These are phyloP conservation scores for Choristoneura fumiferana DNA, from an alignment of 1,140 invertebrate genomes.

Conservation along the genomic window DNA sequence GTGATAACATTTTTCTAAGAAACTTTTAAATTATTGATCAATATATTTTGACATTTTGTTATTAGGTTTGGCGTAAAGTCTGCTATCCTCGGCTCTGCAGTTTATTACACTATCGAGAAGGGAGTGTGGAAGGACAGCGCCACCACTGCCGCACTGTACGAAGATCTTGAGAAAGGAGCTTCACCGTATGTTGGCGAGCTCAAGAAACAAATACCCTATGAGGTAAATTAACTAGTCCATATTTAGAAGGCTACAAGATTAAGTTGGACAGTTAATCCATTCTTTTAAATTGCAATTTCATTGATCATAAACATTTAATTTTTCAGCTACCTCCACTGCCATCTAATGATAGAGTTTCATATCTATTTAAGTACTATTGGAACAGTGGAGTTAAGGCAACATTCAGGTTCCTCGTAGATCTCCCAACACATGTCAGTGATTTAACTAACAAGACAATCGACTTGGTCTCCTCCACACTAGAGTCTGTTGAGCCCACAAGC, in stretches of 20 bases:
- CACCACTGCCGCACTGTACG: slow-evolving; percentile 71
- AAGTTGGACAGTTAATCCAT: no score
- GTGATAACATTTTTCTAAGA: not conserved
- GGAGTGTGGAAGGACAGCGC: slow-evolving; percentile 79
- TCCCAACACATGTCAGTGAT: slow-evolving; percentile 69
- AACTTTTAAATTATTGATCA: not conserved
- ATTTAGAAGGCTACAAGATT: not conserved
- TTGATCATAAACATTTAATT: no score
- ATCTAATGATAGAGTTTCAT: slow-evolving; percentile 71
- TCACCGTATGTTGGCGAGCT: slow-evolving; percentile 78
- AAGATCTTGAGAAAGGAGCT: slow-evolving; percentile 71
- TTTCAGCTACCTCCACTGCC: slow-evolving; percentile 79
- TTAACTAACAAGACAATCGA: slow-evolving; percentile 57
- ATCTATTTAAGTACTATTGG: slow-evolving; percentile 78
- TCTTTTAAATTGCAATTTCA: no score
- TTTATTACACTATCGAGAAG: slow-evolving; percentile 78
- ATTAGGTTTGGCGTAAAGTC: slow-evolving; percentile 78
- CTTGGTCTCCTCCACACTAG: slow-evolving; percentile 48
- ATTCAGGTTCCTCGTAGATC: slow-evolving; percentile 74
- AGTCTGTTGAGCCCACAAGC: slow-evolving; percentile 37
- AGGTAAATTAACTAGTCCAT: slow-evolving; percentile 48
- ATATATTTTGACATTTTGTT: slow-evolving; percentile 22
- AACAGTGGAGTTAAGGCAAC: slow-evolving; percentile 78
- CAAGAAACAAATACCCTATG: slow-evolving; percentile 76
- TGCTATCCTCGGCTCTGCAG: slow-evolving; percentile 70